phyloP scores from a whole-genome alignment of 2,888 invertebrate species.

The Nomada fabriciana region DNA sequence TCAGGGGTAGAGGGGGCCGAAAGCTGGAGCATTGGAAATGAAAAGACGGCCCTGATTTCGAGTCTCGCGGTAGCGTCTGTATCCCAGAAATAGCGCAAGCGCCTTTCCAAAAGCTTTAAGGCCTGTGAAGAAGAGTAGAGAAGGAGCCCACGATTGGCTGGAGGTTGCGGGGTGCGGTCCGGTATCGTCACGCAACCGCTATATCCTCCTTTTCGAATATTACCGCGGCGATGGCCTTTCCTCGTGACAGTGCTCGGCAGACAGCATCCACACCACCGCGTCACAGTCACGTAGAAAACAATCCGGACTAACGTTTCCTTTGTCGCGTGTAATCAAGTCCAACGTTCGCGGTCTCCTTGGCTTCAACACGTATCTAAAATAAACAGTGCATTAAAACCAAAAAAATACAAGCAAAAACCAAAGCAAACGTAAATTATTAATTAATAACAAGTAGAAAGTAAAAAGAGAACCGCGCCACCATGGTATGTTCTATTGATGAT shows the following conservation, averaged over 20 bases:
- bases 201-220: slow-evolving; percentile 81
- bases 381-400: slow-evolving; percentile 24
- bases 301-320: neutral
- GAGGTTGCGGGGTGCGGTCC: slow-evolving; percentile 69
- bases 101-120: slow-evolving; percentile 69
- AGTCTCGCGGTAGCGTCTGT: slow-evolving; percentile 49
- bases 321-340: neutral
- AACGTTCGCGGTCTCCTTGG: neutral
- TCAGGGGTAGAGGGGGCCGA: no score
- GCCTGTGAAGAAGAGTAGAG: slow-evolving; percentile 47
- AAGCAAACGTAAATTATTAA: no score
- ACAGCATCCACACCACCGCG: slow-evolving; percentile 36
- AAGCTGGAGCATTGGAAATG: slow-evolving; percentile 41
- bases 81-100: slow-evolving; percentile 73
- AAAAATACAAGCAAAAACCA: neutral
- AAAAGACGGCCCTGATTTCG: slow-evolving; percentile 56
- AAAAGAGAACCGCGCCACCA: slow-evolving; percentile 74
- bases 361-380: neutral
- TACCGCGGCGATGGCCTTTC: slow-evolving; percentile 73
- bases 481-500: slow-evolving; percentile 84
- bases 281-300: slow-evolving; percentile 11
- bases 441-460: slow-evolving; percentile 36
- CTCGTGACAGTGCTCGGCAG: slow-evolving; percentile 65
- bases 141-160: slow-evolving; percentile 73
- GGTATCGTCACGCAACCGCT: slow-evolving; percentile 80